Evolutionary conservation across 1,140 invertebrate species (phyloP), one percentile per base, ranked within the genome.

Genomic region (Cotesia glomerata): DNA sequence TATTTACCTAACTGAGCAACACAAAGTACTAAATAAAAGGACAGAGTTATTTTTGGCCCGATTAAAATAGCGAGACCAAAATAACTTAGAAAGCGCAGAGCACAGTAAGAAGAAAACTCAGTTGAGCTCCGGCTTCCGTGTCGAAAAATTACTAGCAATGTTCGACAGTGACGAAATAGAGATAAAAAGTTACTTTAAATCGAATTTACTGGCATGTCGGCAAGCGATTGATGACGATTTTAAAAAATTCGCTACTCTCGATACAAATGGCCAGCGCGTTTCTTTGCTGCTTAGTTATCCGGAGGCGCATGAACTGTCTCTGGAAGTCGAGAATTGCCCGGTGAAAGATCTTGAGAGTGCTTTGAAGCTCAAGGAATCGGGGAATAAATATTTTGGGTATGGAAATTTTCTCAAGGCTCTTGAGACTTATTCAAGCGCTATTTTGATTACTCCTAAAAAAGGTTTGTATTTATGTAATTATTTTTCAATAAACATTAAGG

Each of bases 361-460:
- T 0, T 84, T 89, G 16, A 82, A 88, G 66, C 83, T 92, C 4
- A 95, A 97, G 84, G 89, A 92, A 62, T 87, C 90, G 71, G 96
- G 95, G 14, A 97, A 97, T 80, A 88, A 89, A 59, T 91, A 89
- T 32, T 97, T 96, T 76, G 91, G 93, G 76, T 90, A 90, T 74
- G 92, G 92, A 67, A 90, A 94, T 77, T 95, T 92, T 87, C 74
- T 85, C n/a, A 90, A 90, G 76, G 93, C 96, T 0, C 85, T 95
- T 75, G 85, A 91, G 26, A 84, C 90, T 4, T 98, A 97, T 84
- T 94, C 91, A 59, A 88, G 91, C 73, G 92, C 92, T 72, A 90
- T 92, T 77, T 80, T 92, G 26, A 78, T 88, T 13, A 90, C 94
- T 14, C 87, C 88, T 70, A 89, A 89, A 81, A 88, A 91, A 84